phyloP scores from a whole-genome alignment of 2,797 vertebrate species.

The Acipenser oxyrinchus region DNA sequence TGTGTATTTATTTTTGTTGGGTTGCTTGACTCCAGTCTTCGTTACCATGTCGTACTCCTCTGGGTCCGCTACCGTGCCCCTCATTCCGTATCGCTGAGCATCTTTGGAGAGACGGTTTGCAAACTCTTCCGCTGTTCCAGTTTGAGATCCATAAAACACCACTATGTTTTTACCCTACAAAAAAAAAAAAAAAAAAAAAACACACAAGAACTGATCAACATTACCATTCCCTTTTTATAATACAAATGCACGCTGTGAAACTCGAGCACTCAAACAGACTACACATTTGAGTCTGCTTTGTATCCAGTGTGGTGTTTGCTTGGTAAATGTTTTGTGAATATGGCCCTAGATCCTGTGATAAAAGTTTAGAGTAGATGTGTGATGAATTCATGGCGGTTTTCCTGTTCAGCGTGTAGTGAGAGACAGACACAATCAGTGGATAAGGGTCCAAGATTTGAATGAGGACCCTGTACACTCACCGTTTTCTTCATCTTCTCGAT shows the following conservation, averaged over 20 bases:
- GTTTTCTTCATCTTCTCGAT: conserved; percentile 99
- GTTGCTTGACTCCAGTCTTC: not conserved
- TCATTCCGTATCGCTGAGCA: conserved; percentile 89
- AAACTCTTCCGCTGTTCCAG: conserved; percentile 92
- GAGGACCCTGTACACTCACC: conserved; percentile 50
- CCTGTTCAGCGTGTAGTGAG: too few species aligned
- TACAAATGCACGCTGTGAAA: too few species aligned
- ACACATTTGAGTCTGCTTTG: too few species aligned
- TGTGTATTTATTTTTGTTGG: too few species aligned
- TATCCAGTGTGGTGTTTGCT: too few species aligned
- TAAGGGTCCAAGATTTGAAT: not conserved
- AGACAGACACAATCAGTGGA: not conserved
- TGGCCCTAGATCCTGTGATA: too few species aligned
- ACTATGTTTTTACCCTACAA: conserved; percentile 78
- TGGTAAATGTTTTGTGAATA: too few species aligned
- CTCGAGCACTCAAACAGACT: too few species aligned
- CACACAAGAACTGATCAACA: not conserved
- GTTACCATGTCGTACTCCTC: conserved; percentile 93
- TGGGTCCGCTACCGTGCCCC: conserved; percentile 89
- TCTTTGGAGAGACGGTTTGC: conserved; percentile 90
- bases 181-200: conserved; percentile 10
- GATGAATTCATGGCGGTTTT: too few species aligned
- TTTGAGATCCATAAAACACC: conserved; percentile 96
- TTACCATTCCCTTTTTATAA: not conserved
- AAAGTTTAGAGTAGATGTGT: too few species aligned